Conservation (phyloP, 2,797 vertebrate species). For the Enteromius viviparus region DNA sequence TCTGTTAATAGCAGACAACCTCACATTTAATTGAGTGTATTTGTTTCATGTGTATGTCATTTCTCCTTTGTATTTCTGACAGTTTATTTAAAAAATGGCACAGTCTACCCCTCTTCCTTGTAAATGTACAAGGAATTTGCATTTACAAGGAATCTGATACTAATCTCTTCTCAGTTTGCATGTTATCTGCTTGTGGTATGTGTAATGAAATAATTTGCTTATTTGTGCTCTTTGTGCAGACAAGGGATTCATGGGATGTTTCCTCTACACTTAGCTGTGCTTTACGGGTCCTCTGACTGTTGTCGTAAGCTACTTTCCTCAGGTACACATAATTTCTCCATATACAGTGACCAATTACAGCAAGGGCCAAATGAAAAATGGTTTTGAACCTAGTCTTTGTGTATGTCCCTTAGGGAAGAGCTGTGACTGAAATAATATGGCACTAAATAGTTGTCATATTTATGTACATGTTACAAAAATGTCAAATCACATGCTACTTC, state of each 20-base stretch:
- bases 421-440: not conserved
- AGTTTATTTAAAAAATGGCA: not conserved
- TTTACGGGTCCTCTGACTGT: slow-evolving; percentile 99
- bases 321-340: slow-evolving; percentile 76
- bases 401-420: not conserved
- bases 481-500: not conserved
- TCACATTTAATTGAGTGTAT: not conserved
- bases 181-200: not conserved
- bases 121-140: slow-evolving; percentile 11
- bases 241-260: slow-evolving; percentile 98
- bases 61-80: not conserved
- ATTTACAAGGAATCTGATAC: slow-evolving; percentile 5
- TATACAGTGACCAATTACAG: not conserved
- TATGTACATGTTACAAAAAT: not conserved
- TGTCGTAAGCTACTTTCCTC: slow-evolving; percentile 99
- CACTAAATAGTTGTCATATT: not conserved
- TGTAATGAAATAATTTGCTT: not conserved
- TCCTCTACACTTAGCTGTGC: slow-evolving; percentile 97
- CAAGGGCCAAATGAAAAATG: not conserved
- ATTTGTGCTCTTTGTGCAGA: slow-evolving; percentile 70
- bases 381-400: not conserved
- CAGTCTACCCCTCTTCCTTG: not conserved
- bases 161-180: not conserved
- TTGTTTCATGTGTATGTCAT: not conserved
- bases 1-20: not conserved